phyloP scores from a whole-genome alignment of 2,113 vertebrate genomes.

The Arenaria interpres region DNA sequence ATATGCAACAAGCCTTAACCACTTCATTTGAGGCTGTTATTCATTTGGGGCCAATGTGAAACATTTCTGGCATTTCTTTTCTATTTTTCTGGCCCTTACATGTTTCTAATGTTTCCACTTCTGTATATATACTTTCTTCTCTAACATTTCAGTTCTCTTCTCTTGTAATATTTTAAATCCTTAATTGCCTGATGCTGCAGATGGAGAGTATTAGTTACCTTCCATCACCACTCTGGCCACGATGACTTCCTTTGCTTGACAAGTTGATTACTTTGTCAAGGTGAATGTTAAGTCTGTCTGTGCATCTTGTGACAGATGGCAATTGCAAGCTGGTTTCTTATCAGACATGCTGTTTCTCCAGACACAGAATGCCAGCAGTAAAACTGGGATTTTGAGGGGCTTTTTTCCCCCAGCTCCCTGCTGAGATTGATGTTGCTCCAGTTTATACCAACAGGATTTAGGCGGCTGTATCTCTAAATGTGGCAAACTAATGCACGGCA shows the following conservation, averaged over 20 bases:
- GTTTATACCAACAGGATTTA: neutral
- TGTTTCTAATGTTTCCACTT: neutral
- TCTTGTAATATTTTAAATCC: constrained; percentile 4
- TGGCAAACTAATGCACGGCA: neutral
- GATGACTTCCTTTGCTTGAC: neutral
- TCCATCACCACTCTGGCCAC: neutral
- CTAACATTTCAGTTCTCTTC: neutral
- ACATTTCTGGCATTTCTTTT: neutral
- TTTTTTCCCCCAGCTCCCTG: neutral
- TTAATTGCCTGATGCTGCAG: neutral
- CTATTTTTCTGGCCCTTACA: neutral
- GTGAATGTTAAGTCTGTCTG: neutral
- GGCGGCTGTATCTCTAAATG: neutral
- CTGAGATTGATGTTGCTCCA: neutral
- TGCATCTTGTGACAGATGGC: neutral
- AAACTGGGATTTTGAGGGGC: neutral
- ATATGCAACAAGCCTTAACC: neutral
- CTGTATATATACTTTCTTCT: neutral
- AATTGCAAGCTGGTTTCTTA: neutral
- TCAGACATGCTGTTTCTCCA: neutral
- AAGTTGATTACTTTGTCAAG: constrained; percentile 25
- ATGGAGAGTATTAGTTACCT: neutral
- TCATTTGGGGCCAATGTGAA: neutral
- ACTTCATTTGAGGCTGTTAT: neutral
- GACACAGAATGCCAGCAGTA: neutral